These are phyloP conservation scores for Rhineura floridana DNA, from an alignment of 2,113 vertebrate species.

Conservation along the genomic window DNA sequence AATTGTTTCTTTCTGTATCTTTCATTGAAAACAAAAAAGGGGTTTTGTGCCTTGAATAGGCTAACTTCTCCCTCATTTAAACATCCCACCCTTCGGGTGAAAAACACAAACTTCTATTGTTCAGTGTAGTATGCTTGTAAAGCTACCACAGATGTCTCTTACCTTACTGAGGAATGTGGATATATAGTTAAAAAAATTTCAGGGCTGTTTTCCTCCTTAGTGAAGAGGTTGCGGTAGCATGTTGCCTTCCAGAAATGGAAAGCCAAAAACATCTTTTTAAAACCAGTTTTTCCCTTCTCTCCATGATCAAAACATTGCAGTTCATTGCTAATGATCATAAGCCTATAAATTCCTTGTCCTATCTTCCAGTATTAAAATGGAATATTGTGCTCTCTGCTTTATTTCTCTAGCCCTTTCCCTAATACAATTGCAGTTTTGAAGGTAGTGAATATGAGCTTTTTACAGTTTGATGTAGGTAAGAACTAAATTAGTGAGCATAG, in stretches of 20 bases:
- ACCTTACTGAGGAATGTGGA: not conserved
- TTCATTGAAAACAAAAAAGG: not conserved
- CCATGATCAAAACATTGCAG: not conserved
- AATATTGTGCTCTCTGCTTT: not conserved
- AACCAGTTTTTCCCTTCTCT: not conserved
- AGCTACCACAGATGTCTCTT: not conserved
- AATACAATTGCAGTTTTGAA: too few species aligned
- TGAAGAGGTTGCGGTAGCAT: not conserved
- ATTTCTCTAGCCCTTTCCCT: not conserved
- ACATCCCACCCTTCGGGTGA: too few species aligned
- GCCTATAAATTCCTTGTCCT: not conserved
- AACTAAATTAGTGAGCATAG: not conserved
- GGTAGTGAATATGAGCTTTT: not conserved
- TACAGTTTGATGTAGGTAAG: not conserved
- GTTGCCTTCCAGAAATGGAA: not conserved
- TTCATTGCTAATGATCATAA: not conserved
- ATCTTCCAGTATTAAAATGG: not conserved
- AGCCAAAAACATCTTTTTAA: not conserved
- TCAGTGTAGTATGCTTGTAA: not conserved
- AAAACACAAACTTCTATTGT: too few species aligned
- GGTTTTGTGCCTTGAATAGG: not conserved
- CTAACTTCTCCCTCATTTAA: not conserved
- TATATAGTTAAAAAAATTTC: not conserved
- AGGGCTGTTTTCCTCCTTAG: not conserved
- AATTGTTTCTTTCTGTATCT: not conserved